Percentiles rank a stretch among this genome's conserved stretches.
phyloP scores from a whole-genome alignment of 1,140 invertebrate species.

The Leptonema lineaticorne region DNA sequence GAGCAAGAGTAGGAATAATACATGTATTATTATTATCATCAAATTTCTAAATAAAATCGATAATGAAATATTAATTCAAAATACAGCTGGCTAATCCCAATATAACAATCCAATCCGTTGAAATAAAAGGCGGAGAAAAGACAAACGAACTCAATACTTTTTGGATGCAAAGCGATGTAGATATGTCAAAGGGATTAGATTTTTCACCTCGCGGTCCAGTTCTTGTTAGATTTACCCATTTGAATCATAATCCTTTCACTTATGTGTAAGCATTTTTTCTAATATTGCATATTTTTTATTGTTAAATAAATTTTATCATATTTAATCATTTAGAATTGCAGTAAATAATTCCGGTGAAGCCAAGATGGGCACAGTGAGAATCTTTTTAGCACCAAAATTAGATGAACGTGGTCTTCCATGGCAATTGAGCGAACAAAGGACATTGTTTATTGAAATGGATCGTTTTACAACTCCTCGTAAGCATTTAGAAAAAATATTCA shows the following conservation, averaged over 20 bases:
- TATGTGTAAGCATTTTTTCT: slow-evolving; percentile 53
- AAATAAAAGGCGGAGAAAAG: slow-evolving; percentile 45
- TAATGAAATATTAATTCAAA: too few species aligned
- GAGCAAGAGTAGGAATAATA: slow-evolving; percentile 14
- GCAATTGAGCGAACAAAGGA: slow-evolving; percentile 65
- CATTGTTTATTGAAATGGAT: slow-evolving; percentile 78
- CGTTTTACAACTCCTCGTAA: slow-evolving; percentile 64
- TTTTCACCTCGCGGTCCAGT: slow-evolving; percentile 58
- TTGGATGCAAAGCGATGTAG: slow-evolving; percentile 64
- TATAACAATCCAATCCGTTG: slow-evolving; percentile 42
- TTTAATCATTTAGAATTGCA: slow-evolving; percentile 64
- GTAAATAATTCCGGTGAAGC: slow-evolving; percentile 60
- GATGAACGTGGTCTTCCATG: slow-evolving; percentile 72
- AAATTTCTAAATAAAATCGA: too few species aligned
- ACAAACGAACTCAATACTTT: slow-evolving; percentile 56
- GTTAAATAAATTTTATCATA: not conserved
- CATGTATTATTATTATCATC: too few species aligned
- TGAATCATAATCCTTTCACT: slow-evolving; percentile 64
- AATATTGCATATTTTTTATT: not conserved
- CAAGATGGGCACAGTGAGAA: slow-evolving; percentile 67
- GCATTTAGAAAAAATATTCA: too few species aligned
- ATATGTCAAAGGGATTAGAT: slow-evolving; percentile 62
- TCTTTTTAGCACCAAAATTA: slow-evolving; percentile 73
- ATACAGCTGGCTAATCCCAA: slow-evolving; percentile 51
- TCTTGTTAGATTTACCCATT: slow-evolving; percentile 62